Evolutionary conservation across 2,113 vertebrate genomes (phyloP).

Genomic region (Pomatorhinus ruficollis): DNA sequence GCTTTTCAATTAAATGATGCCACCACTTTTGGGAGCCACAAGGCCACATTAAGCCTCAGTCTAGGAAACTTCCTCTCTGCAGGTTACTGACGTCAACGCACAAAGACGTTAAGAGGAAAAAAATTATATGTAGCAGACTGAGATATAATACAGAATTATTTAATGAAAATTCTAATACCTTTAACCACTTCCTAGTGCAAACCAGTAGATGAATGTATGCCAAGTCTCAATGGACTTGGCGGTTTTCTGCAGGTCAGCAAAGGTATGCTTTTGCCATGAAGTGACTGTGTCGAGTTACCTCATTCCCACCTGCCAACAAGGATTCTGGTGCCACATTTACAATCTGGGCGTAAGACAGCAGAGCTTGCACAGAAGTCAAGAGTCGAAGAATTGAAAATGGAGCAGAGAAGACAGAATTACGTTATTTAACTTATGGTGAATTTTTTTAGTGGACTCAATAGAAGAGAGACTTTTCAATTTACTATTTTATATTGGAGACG

Average conservation of each 20-base stretch:
- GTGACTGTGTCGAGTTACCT: not conserved
- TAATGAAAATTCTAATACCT: not conserved
- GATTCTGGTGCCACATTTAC: not conserved
- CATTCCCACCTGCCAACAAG: not conserved
- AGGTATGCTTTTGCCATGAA: not conserved
- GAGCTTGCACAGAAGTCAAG: not conserved
- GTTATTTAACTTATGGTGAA: not conserved
- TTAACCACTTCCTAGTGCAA: not conserved
- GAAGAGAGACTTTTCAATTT: not conserved
- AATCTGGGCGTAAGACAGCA: not conserved
- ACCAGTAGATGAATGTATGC: not conserved
- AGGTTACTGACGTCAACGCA: not conserved
- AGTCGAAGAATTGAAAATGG: not conserved
- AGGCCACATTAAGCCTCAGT: not conserved
- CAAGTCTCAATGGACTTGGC: not conserved
- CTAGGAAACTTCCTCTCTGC: not conserved
- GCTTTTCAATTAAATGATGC: not conserved
- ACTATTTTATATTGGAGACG: not conserved
- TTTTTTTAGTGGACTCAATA: not conserved
- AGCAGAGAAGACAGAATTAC: not conserved
- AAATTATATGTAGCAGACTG: not conserved
- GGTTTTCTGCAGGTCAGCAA: not conserved
- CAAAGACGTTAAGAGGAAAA: not conserved
- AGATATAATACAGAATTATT: not conserved
- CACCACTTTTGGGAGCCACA: not conserved